These are phyloP conservation scores for Therioaphis trifolii DNA, from an alignment of 2,888 invertebrate species.

Conservation along the genomic window DNA sequence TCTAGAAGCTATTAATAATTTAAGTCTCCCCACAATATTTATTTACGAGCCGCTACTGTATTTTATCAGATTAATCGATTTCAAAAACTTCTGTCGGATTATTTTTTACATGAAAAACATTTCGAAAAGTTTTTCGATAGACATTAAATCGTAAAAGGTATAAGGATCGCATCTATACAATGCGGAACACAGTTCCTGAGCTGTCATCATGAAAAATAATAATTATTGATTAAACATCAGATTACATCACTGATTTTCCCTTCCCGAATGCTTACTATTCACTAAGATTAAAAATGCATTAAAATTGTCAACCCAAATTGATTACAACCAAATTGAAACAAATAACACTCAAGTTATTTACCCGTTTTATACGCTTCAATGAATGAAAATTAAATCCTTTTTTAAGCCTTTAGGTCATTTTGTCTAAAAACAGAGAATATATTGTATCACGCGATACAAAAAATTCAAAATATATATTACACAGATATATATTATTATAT, in stretches of 20 bases:
- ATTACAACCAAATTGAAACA: not conserved
- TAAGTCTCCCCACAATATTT: too few relatives aligned
- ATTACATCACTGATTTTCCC: not conserved
- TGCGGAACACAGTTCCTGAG: not conserved
- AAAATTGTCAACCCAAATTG: not conserved
- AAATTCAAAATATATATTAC: too few relatives aligned
- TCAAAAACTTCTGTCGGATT: too few relatives aligned
- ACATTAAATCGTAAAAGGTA: too few relatives aligned
- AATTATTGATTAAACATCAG: not conserved
- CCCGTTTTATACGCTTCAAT: not conserved
- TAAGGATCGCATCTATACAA: too few relatives aligned
- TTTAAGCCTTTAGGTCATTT: not conserved
- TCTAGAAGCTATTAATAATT: too few relatives aligned
- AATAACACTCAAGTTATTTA: not conserved
- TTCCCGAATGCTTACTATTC: not conserved
- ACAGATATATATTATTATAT: too few relatives aligned
- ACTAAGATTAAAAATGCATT: conserved; percentile 22
- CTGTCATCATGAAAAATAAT: not conserved
- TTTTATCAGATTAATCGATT: too few relatives aligned
- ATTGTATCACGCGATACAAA: not conserved
- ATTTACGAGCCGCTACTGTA: too few relatives aligned
- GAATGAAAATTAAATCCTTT: not conserved
- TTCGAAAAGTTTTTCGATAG: too few relatives aligned
- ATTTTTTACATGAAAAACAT: too few relatives aligned
- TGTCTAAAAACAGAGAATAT: not conserved